These are phyloP conservation scores for Gyrodactylus salaris DNA, from an alignment of 1,140 invertebrate species.

Conservation along the genomic window DNA sequence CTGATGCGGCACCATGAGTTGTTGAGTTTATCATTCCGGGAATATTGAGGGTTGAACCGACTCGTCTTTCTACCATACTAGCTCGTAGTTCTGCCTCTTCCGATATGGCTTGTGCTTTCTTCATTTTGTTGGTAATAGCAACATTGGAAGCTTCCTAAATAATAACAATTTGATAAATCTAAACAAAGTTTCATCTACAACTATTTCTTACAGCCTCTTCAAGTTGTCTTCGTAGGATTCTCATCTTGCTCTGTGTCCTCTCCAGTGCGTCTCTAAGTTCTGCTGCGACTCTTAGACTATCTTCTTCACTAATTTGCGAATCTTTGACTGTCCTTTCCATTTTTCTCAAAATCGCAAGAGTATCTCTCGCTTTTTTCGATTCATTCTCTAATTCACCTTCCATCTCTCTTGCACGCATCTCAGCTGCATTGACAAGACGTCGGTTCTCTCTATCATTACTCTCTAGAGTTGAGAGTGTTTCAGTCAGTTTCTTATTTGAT, in stretches of 20 bases:
- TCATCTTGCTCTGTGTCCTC: slow-evolving; percentile 1
- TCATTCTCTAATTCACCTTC: slow-evolving; percentile 1
- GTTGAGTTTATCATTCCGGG: background rate
- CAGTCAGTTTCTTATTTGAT: background rate
- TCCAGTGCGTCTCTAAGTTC: background rate
- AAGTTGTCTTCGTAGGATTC: background rate
- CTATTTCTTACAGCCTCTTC: background rate
- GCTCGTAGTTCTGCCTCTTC: slow-evolving; percentile 6
- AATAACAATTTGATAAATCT: background rate
- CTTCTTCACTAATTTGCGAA: background rate
- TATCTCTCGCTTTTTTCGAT: background rate
- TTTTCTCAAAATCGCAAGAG: background rate
- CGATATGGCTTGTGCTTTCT: background rate
- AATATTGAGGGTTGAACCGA: background rate
- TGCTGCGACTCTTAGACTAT: background rate
- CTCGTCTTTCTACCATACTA: slow-evolving; percentile 1
- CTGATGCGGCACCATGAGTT: background rate
- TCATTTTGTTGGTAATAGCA: background rate
- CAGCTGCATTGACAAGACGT: background rate
- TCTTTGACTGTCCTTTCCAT: background rate
- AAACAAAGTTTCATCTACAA: background rate
- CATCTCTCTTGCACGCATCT: background rate
- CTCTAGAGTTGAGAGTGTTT: background rate
- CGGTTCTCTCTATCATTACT: background rate
- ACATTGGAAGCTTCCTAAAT: background rate